These are phyloP conservation scores for Rhabdophis nuchalis DNA, from an alignment of 2,797 vertebrate species.

Conservation along the genomic window DNA sequence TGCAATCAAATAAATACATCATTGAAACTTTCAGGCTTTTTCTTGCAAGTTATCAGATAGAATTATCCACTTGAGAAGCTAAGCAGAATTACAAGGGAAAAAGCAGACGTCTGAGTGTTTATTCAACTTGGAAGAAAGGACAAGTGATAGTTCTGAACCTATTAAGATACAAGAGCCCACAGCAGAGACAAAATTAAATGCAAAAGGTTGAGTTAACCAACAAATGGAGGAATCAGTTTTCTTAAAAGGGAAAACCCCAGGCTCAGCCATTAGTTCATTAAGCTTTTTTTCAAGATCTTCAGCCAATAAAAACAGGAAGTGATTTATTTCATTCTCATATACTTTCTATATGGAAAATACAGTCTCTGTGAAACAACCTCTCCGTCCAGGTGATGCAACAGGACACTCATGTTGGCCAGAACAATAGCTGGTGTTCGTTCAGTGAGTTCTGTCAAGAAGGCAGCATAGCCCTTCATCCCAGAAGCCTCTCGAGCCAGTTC, in stretches of 20 bases:
- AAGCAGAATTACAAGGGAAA: background rate
- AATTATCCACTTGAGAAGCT: background rate
- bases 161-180: background rate
- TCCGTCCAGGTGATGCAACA: slow-evolving; percentile 87
- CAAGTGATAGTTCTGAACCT: background rate
- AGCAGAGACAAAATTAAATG: background rate
- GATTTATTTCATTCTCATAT: background rate
- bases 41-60: background rate
- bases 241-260: background rate
- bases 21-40: background rate
- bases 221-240: background rate
- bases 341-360: background rate
- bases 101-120: background rate
- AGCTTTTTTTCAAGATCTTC: background rate
- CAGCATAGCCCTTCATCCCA: slow-evolving; percentile 82
- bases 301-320: background rate
- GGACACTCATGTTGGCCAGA: slow-evolving; percentile 87
- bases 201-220: background rate
- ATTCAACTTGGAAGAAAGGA: background rate
- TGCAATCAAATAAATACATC: background rate
- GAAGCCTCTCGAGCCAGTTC: slow-evolving; percentile 83
- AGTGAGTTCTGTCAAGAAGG: slow-evolving; percentile 86
- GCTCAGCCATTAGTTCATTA: slow-evolving; percentile 61
- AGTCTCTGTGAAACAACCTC: slow-evolving; percentile 73
- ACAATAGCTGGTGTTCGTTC: slow-evolving; percentile 79